Evolutionary conservation across 2,888 invertebrate genomes (phyloP), one percentile per base, ranked within the genome.

Genomic region (Theretra japonica): DNA sequence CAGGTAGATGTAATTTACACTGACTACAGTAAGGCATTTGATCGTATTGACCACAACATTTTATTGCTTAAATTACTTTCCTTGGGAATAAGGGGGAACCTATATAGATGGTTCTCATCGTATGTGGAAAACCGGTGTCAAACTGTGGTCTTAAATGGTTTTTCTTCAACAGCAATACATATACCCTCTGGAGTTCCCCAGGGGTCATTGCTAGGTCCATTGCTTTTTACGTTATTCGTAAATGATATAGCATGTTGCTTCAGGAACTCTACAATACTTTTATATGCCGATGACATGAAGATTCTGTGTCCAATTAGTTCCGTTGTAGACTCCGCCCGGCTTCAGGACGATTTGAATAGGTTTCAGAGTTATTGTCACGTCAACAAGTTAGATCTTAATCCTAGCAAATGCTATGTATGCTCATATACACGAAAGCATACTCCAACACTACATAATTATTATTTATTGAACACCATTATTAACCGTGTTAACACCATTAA

Each of bases 1-100:
- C 68, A 72, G n/a, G 68, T 73, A 15, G 69, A 75, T 68, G 41
- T 74, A 28, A 19, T 73, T 15, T 73, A 69, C 30, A 73, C 69
- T 17, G 71, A 73, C 33, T 65, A 70, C 23, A 70, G 71, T 58
- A 71, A 73, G 50, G 23, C 33, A 41, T 73, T 70, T 17, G 70
- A 73, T 28, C 28, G 70, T 7, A 69, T 70, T 19, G 59, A 68
- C n/a, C 48, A 68, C 25, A 33, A 33, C 1, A 19, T 57, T 3
- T 23, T 71, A 8, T 25, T 71, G 11, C 4, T n/a, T 41, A 71
- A 73, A 33, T 41, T 73, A 5, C n/a, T 21, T 7, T 5, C 15
- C 4, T 21, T 48, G 8, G 56, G 69, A 2, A 70, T 73, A 1
- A 68, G 41, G 19, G 70, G 70, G 4, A 41, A 60, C 15, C 25